Conservation (phyloP, 2,797 vertebrate species). For the Poeciliopsis paucimaculata region DNA sequence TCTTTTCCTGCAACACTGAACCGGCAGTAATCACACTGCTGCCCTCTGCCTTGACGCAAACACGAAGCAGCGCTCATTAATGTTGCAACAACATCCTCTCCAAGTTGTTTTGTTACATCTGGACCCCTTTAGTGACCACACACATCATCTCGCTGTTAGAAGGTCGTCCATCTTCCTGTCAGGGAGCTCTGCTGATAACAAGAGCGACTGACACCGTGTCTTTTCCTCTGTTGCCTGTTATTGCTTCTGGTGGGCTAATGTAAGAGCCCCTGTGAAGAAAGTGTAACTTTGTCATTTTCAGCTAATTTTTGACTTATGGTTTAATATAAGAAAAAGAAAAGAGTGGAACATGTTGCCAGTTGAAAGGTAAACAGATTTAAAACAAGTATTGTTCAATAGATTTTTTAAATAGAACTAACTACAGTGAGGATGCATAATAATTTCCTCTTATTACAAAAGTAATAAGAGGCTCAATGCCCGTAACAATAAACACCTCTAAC, state of each 20-base stretch:
- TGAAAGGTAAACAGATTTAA: background rate
- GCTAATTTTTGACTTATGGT: background rate
- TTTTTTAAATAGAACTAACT: background rate
- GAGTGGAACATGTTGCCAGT: background rate
- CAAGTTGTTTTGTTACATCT: slow-evolving; percentile 33
- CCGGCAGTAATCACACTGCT: background rate
- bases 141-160: slow-evolving; percentile 2
- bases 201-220: slow-evolving; percentile 14
- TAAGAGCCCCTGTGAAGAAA: background rate
- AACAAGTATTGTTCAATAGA: background rate
- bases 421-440: background rate
- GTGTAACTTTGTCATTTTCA: background rate
- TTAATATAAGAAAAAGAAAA: background rate
- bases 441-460: background rate
- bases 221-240: background rate
- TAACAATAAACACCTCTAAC: background rate
- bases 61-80: background rate
- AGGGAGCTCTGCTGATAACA: slow-evolving; percentile 32
- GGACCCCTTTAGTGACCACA: slow-evolving; percentile 1
- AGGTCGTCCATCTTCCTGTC: slow-evolving; percentile 39
- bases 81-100: slow-evolving; percentile 41
- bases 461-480: background rate
- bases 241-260: slow-evolving; percentile 2
- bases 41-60: background rate
- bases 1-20: background rate